These are phyloP conservation scores for Neoaliturus tenellus DNA, from an alignment of 2,888 invertebrate species.

Conservation along the genomic window DNA sequence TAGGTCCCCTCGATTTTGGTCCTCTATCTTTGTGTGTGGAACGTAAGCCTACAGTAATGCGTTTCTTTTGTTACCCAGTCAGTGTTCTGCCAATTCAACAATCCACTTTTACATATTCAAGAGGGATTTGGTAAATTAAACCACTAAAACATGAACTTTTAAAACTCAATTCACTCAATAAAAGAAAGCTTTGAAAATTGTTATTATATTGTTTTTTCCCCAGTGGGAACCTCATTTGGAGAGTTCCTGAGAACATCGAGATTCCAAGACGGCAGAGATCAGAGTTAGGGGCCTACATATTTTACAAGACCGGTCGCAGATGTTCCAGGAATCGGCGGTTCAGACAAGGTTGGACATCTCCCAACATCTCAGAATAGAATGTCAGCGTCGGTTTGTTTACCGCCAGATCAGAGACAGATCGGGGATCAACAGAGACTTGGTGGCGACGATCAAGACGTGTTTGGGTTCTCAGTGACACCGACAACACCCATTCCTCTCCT, in stretches of 20 bases:
- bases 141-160: too few species aligned
- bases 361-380: constrained; percentile 48
- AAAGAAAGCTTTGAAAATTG: too few species aligned
- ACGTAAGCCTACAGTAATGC: too few species aligned
- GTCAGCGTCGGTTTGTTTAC: constrained; percentile 19
- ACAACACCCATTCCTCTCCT: not conserved
- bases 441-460: constrained; percentile 8
- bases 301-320: constrained; percentile 26
- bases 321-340: constrained; percentile 26
- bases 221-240: too few species aligned
- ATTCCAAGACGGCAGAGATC: constrained; percentile 1
- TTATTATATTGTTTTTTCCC: too few species aligned
- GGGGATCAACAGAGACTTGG: constrained; percentile 17
- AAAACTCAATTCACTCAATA: too few species aligned
- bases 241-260: not conserved
- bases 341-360: constrained; percentile 25
- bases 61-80: too few species aligned
- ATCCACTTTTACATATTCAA: too few species aligned
- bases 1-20: too few species aligned
- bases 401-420: constrained; percentile 12
- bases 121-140: too few species aligned
- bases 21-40: too few species aligned
- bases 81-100: too few species aligned
- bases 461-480: not conserved
- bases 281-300: not conserved